These are phyloP conservation scores for Cantharis nigra DNA, from an alignment of 2,888 invertebrate species.

Conservation along the genomic window DNA sequence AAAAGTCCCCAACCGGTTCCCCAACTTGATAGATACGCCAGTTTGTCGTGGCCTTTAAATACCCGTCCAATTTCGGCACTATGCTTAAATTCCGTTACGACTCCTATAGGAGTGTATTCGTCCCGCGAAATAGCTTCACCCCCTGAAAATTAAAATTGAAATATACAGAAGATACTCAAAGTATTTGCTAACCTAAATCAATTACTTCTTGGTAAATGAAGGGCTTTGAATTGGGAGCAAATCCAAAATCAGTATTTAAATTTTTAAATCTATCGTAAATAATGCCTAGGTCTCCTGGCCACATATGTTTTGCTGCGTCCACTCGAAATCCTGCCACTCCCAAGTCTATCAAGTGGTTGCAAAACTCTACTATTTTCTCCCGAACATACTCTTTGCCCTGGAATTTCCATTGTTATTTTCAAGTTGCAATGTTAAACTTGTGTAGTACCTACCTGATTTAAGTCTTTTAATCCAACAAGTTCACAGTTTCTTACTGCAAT, in stretches of 20 bases:
- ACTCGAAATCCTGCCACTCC: constrained; percentile 83
- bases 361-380: constrained; percentile 63
- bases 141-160: constrained; percentile 56
- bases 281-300: constrained; percentile 71
- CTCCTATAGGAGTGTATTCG: constrained; percentile 55
- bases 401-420: neutral
- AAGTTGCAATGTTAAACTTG: neutral
- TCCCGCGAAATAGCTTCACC: constrained; percentile 53
- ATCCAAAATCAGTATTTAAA: constrained; percentile 69
- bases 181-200: constrained; percentile 58
- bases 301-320: constrained; percentile 82
- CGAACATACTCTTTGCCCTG: constrained; percentile 60
- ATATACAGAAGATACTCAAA: constrained; percentile 19
- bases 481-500: constrained; percentile 61
- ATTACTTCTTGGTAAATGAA: constrained; percentile 80
- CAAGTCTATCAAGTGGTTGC: constrained; percentile 66
- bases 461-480: constrained; percentile 70
- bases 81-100: constrained; percentile 78
- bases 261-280: constrained; percentile 68
- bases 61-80: constrained; percentile 61
- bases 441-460: constrained; percentile 65
- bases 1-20: constrained; percentile 71
- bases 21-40: constrained; percentile 68
- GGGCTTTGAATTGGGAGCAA: constrained; percentile 65
- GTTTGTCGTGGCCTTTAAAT: constrained; percentile 64